phyloP scores from a whole-genome alignment of 2,888 invertebrate species.

The Coelogynopora nodosa region DNA sequence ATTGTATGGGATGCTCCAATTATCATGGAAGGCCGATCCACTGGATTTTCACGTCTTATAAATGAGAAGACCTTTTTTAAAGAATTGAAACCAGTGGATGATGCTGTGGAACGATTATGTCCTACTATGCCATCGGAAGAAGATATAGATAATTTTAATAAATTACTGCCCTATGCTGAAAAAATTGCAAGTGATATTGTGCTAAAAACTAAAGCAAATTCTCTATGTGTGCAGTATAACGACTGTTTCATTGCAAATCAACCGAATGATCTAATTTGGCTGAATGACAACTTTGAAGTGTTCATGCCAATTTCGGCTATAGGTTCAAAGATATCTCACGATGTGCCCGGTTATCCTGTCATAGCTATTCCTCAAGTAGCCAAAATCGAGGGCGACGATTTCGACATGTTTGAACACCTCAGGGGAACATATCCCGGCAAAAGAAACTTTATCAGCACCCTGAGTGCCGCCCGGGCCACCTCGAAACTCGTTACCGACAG shows the following conservation, averaged over 20 bases:
- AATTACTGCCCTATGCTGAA: not conserved
- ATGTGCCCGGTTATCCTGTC: not conserved
- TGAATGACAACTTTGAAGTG: not conserved
- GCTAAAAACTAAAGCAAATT: not conserved
- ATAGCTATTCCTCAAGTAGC: not conserved
- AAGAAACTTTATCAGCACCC: not conserved
- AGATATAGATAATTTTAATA: not conserved
- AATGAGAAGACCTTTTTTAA: slow-evolving; percentile 6
- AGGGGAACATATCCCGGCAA: not conserved
- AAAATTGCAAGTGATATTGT: not conserved
- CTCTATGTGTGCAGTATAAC: not conserved
- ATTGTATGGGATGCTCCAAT: not conserved
- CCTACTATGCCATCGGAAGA: not conserved
- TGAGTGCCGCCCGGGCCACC: not conserved
- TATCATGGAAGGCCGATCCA: not conserved
- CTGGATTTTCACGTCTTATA: slow-evolving; percentile 28
- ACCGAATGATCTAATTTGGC: not conserved
- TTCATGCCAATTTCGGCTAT: not conserved
- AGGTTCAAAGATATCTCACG: not conserved
- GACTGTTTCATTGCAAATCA: not conserved
- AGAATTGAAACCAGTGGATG: not conserved
- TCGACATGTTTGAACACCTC: not conserved
- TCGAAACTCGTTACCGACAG: not conserved
- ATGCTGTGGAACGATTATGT: not conserved
- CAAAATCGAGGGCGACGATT: not conserved